Conservation (phyloP, 2,888 invertebrate species). For the Ctena decussata region DNA sequence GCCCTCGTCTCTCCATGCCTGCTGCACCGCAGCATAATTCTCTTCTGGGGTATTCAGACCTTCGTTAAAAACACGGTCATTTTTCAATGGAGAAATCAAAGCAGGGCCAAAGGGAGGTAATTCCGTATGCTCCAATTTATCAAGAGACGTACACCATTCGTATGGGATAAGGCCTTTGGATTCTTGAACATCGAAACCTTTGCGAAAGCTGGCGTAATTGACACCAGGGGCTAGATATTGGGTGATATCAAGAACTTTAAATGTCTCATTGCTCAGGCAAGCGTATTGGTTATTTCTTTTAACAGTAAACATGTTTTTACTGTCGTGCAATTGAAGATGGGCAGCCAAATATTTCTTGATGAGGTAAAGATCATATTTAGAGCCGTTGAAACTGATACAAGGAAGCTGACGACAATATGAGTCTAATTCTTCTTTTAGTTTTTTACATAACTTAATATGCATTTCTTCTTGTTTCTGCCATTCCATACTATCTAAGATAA, state of each 20-base stretch:
- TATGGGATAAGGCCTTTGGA: neutral
- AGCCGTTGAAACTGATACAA: constrained; percentile 17
- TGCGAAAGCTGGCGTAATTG: neutral
- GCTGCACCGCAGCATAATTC: neutral
- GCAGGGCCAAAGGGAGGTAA: neutral
- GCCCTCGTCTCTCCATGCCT: constrained; percentile 31
- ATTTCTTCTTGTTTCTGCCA: neutral
- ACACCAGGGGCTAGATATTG: neutral
- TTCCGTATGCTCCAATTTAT: neutral
- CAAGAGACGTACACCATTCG: neutral
- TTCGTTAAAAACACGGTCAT: neutral
- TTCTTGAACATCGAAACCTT: neutral
- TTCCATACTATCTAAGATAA: neutral
- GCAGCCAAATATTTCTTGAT: constrained; percentile 16
- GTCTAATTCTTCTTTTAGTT: constrained; percentile 15
- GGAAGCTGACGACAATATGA: constrained; percentile 17
- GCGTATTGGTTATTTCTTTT: constrained; percentile 35
- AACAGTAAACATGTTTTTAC: neutral
- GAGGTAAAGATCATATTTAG: constrained; percentile 43
- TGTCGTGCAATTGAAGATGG: constrained; percentile 27
- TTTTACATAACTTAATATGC: neutral
- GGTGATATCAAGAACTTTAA: neutral
- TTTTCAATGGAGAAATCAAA: neutral
- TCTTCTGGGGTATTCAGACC: neutral
- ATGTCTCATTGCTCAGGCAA: neutral